Percentiles rank a stretch among this genome's conserved stretches.
Evolutionary conservation across 1,140 invertebrate genomes (phyloP).

Genomic region (Ips typographus): DNA sequence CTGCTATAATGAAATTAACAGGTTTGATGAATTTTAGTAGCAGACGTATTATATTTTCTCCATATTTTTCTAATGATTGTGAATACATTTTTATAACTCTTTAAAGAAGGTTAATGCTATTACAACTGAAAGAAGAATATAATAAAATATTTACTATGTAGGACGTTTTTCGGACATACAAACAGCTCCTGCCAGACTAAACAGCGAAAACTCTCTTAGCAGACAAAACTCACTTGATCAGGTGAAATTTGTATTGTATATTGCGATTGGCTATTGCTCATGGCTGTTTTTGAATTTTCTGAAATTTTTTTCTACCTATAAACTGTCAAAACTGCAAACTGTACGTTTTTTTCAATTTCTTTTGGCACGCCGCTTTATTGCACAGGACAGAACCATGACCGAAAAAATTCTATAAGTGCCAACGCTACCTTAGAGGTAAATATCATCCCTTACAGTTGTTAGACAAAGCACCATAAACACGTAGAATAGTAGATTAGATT

Average conservation of each 20-base stretch:
- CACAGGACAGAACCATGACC: constrained; percentile 41
- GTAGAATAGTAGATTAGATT: no score
- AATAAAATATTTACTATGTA: constrained; percentile 17
- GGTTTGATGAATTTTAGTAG: no score
- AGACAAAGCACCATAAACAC: background rate
- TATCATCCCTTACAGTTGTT: background rate
- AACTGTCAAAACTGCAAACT: no score
- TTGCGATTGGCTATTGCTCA: no score
- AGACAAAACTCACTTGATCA: constrained; percentile 29
- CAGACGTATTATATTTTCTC: no score
- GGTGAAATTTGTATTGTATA: constrained; percentile 14
- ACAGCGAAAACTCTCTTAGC: constrained; percentile 30
- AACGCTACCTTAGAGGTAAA: constrained; percentile 26
- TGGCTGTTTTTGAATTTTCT: no score
- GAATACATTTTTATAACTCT: no score
- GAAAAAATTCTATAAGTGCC: constrained; percentile 33
- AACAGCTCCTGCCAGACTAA: constrained; percentile 53
- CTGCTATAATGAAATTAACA: no score
- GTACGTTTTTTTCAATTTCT: constrained; percentile 14
- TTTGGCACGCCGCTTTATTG: constrained; percentile 43
- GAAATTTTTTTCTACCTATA: no score
- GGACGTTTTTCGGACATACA: constrained; percentile 50
- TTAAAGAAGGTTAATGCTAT: no score
- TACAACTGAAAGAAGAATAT: no score
- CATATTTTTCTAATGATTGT: no score